These are phyloP conservation scores for Cynaeus angustus DNA, from an alignment of 2,888 invertebrate genomes.

Conservation along the genomic window DNA sequence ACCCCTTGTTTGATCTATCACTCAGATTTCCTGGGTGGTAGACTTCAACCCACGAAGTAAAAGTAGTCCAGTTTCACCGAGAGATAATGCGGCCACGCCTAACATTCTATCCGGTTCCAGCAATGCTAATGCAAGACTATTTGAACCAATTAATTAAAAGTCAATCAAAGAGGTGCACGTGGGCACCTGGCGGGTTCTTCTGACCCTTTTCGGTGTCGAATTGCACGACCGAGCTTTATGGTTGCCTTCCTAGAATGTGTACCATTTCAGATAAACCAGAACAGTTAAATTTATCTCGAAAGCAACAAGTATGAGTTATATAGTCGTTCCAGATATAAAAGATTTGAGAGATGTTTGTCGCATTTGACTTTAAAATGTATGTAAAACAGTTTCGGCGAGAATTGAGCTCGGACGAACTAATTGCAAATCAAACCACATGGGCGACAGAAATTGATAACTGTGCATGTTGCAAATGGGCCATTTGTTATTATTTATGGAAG, in stretches of 20 bases:
- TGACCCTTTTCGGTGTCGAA: constrained; percentile 2
- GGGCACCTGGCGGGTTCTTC: constrained; percentile 8
- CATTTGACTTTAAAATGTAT: constrained; percentile 45
- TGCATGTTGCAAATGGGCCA: neutral
- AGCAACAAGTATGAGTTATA: constrained; percentile 35
- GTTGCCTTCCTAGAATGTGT: constrained; percentile 24
- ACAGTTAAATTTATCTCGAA: constrained; percentile 27
- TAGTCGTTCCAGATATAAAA: constrained; percentile 30
- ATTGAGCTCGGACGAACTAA: constrained; percentile 21
- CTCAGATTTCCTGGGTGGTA: constrained; percentile 26
- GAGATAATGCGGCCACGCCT: constrained; percentile 53
- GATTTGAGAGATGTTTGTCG: constrained; percentile 39
- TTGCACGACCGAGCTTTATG: constrained; percentile 16
- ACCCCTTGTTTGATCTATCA: neutral
- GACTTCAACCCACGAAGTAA: constrained; percentile 48
- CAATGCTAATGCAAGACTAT: constrained; percentile 26
- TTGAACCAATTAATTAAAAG: constrained; percentile 30
- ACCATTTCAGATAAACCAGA: constrained; percentile 37
- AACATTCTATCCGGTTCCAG: constrained; percentile 52
- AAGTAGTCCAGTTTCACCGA: constrained; percentile 55
- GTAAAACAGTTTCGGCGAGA: constrained; percentile 25
- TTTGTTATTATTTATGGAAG: constrained; percentile 1
- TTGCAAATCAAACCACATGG: constrained; percentile 13
- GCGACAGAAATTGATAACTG: neutral
- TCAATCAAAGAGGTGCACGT: constrained; percentile 8